These are phyloP conservation scores for Xerus rutilus DNA, from an alignment of 2,797 vertebrate species.

Conservation along the genomic window DNA sequence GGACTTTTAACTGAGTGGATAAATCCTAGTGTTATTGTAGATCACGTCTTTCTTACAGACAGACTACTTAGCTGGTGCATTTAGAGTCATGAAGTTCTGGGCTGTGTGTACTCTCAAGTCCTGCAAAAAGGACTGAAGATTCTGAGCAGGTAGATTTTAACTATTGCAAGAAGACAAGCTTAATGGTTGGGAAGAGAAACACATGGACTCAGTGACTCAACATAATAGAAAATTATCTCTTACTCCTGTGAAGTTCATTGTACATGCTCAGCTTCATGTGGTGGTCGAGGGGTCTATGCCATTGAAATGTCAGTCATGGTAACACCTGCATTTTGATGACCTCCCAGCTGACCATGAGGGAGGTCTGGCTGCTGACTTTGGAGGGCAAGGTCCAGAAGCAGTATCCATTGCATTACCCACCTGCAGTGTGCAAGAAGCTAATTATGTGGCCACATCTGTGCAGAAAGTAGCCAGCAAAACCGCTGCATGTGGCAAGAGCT, in stretches of 20 bases:
- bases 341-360: neutral
- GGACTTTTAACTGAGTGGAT: neutral
- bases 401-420: neutral
- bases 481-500: neutral
- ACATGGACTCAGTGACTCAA: neutral
- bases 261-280: rapidly evolving
- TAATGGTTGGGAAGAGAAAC: neutral
- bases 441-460: neutral
- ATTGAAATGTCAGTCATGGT: neutral
- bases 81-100: neutral
- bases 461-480: neutral
- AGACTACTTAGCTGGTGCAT: neutral
- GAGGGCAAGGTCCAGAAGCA: neutral
- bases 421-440: neutral
- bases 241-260: neutral
- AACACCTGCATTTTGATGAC: rapidly evolving
- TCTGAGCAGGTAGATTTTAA: neutral
- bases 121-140: neutral
- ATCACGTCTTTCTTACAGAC: neutral
- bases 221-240: neutral
- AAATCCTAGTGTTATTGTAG: neutral
- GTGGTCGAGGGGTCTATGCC: neutral
- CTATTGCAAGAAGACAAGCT: neutral
- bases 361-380: neutral
- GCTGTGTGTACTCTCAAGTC: neutral